Evolutionary conservation across 1,140 invertebrate genomes (phyloP).

Genomic region (Neodiprion pinetum): DNA sequence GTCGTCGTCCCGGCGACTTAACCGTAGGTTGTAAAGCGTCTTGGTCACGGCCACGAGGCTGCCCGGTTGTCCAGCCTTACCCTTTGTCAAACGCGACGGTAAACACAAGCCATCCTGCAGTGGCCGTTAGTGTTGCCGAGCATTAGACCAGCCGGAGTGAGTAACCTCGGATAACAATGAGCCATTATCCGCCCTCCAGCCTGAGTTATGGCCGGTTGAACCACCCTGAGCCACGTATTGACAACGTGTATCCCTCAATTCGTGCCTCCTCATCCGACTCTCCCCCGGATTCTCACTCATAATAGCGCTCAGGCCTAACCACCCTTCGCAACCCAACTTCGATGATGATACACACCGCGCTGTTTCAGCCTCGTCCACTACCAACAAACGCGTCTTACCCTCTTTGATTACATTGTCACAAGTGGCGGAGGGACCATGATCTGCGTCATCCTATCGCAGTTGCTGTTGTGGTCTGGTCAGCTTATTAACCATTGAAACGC

Average conservation of each 20-base stretch:
- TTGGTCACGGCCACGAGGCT: no score
- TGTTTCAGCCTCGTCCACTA: not conserved
- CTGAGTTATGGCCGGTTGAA: not conserved
- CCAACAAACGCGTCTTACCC: no score
- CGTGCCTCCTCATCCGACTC: not conserved
- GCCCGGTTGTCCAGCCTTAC: no score
- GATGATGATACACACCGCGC: not conserved
- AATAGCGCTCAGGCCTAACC: no score
- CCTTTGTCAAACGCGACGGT: not conserved
- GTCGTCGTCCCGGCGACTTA: no score
- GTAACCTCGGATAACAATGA: not conserved
- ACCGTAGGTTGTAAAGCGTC: no score
- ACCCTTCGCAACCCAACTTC: not conserved
- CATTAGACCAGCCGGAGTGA: not conserved
- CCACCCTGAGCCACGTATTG: conserved; percentile 1
- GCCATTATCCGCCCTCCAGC: not conserved
- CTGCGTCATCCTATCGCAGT: no score
- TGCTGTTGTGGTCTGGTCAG: no score
- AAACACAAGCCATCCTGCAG: not conserved
- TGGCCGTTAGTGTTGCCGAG: not conserved
- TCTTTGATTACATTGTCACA: no score
- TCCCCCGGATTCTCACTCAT: not conserved
- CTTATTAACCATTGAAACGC: no score
- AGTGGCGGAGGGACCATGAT: no score
- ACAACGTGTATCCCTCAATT: not conserved